Conservation (phyloP, 30 jellyfish, hydroid and myxozoan species). For the Haliclystus octoradiatus region DNA sequence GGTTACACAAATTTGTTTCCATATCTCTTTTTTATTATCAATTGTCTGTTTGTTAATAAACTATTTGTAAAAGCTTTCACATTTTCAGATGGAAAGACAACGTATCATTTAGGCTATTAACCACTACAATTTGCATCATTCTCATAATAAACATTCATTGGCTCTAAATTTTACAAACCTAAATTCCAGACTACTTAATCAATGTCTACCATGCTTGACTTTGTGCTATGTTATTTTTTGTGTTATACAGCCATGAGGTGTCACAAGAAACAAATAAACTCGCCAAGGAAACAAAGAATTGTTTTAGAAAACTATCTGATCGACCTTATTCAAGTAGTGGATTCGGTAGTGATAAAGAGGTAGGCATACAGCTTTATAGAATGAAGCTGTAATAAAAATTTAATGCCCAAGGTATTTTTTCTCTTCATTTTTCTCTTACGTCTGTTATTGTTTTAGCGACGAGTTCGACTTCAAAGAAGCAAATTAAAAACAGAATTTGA, state of each 20-base stretch:
- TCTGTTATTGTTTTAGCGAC: conserved; percentile 18
- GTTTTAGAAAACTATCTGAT: conserved; percentile 40
- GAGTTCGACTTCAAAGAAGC: conserved; percentile 39
- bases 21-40: too few relatives aligned
- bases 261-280: conserved; percentile 73
- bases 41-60: too few relatives aligned
- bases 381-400: background rate
- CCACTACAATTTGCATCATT: too few relatives aligned
- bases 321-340: conserved; percentile 16
- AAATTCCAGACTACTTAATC: too few relatives aligned
- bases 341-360: conserved; percentile 28
- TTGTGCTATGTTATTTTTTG: background rate
- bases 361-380: conserved; percentile 12
- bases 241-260: conserved; percentile 25
- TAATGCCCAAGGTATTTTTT: background rate
- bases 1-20: too few relatives aligned
- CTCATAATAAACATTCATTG: too few relatives aligned
- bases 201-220: background rate
- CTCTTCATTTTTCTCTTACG: background rate
- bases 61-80: too few relatives aligned
- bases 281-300: conserved; percentile 47
- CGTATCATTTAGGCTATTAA: too few relatives aligned
- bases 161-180: too few relatives aligned
- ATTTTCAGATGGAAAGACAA: too few relatives aligned
- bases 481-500: conserved; percentile 63